Evolutionary conservation across 1,140 invertebrate species (phyloP).

Genomic region (Heliconius nattereri): DNA sequence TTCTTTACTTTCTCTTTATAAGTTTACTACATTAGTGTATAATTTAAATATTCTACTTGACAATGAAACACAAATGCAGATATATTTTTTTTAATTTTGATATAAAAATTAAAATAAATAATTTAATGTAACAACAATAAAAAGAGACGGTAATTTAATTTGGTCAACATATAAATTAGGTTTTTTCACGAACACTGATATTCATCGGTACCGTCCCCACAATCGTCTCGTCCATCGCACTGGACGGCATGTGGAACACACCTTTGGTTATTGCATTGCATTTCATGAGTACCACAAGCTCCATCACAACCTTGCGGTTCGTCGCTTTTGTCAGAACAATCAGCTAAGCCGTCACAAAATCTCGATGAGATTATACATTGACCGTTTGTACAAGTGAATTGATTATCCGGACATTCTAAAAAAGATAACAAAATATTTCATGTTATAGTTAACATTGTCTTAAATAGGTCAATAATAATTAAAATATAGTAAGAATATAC

Average conservation of each 20-base stretch:
- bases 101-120: constrained; percentile 10
- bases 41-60: background rate
- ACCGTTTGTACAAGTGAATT: constrained; percentile 80
- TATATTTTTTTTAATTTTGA: background rate
- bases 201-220: constrained; percentile 81
- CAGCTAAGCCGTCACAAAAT: constrained; percentile 92
- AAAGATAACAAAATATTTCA: constrained; percentile 25
- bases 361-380: constrained; percentile 90
- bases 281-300: constrained; percentile 67
- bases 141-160: constrained; percentile 5
- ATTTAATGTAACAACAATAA: constrained; percentile 7
- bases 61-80: background rate
- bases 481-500: background rate
- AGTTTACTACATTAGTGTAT: no score
- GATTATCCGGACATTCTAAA: constrained; percentile 72
- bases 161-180: background rate
- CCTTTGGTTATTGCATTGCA: constrained; percentile 82
- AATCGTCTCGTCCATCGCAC: constrained; percentile 53
- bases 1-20: no score
- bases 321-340: constrained; percentile 91
- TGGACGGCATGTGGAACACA: constrained; percentile 78
- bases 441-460: background rate
- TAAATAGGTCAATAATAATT: background rate
- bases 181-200: constrained; percentile 76
- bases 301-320: constrained; percentile 88